Base-by-base conservation (phyloP, 2,113 vertebrate species). In the Patagioenas fasciata region DNA sequence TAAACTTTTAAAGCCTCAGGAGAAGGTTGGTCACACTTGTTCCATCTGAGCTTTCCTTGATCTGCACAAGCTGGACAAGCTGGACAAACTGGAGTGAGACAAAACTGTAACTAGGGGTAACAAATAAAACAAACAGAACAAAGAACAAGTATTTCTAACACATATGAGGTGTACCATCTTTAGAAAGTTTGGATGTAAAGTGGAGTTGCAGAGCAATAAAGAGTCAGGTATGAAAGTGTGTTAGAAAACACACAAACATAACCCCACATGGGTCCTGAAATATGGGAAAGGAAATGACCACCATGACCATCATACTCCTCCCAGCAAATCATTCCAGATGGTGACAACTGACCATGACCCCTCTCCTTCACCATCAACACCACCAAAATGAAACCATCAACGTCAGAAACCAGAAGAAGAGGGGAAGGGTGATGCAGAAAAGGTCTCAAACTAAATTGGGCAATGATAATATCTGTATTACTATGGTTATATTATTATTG, bases 161-260 rank as follows among this genome's bases (percentile, higher is more conserved):
- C 11, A 10, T 6, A 20, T 54, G n/a, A 65, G 69, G 57, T 29
- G 7, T 15, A 18, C 20, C 48, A 36, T 16, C 10, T 31, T 4
- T 16, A 3, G 0, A 36, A 23, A 50, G 31, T 58, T 44, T 7
- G 7, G 16, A 26, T 25, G 13, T 36, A 51, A 74, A 0, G 2
- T 62, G 18, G n/a, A 70, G 78, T 25, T 78, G 50, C 20, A 85
- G 42, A 85, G 31, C 53, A 85, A 36, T 26, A 24, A 72, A 36
- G 16, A 51, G 6, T 26, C 36, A 61, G 15, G 13, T 77, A 10
- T 38, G 50, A 51, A 88, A 56, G 21, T 10, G 19, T 15, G 13
- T 64, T 69, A 50, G 34, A 8, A 82, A 75, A 75, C 21, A 29
- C 6, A 50, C 20, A 79, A 66, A 82, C 4, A 25, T 19, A 19